Evolutionary conservation across 2,797 vertebrate genomes (phyloP).

Genomic region (Pseudomugil tenellus): DNA sequence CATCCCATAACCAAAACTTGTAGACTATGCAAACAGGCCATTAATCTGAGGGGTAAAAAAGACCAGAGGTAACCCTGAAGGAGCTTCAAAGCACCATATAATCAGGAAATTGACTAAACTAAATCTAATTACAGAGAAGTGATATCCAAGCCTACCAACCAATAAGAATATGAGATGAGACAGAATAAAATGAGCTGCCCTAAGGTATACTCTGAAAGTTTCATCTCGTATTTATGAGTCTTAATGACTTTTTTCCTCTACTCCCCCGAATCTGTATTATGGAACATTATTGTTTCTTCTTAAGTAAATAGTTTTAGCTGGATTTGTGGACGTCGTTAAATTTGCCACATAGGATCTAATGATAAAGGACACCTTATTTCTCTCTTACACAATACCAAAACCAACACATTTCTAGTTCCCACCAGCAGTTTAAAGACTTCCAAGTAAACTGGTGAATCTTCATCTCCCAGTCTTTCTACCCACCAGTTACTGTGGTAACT

Average conservation of each 20-base stretch:
- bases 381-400: conserved; percentile 3
- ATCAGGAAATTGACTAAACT: too few species aligned
- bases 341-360: not conserved
- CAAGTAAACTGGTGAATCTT: not conserved
- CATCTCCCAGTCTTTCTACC: not conserved
- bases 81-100: too few species aligned
- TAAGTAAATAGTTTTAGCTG: not conserved
- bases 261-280: not conserved
- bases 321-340: not conserved
- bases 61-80: too few species aligned
- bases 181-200: too few species aligned
- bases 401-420: not conserved
- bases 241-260: not conserved
- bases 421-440: not conserved
- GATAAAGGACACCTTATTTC: not conserved
- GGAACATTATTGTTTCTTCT: not conserved
- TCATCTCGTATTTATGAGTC: not conserved
- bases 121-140: too few species aligned
- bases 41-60: too few species aligned
- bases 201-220: not conserved
- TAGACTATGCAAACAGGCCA: too few species aligned
- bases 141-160: too few species aligned
- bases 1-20: too few species aligned
- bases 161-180: too few species aligned
- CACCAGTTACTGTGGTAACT: not conserved